Evolutionary conservation across 2,888 invertebrate species (phyloP).

Genomic region (Cabera pusaria): DNA sequence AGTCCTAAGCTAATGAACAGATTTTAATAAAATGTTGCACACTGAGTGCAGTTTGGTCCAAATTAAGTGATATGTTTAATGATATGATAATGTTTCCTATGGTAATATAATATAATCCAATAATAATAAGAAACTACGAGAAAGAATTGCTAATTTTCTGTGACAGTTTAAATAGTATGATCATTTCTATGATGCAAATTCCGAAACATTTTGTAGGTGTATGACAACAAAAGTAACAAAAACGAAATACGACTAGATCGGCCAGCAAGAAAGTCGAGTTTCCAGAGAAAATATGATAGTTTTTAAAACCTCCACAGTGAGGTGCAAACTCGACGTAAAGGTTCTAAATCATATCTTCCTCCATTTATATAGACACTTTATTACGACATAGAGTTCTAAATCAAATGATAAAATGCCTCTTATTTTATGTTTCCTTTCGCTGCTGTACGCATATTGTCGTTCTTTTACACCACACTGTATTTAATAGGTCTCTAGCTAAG

Average conservation of each 20-base stretch:
- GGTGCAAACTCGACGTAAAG: conserved; percentile 67
- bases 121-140: too few species aligned
- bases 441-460: conserved; percentile 69
- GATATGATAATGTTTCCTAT: too few species aligned
- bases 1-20: too few species aligned
- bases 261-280: conserved; percentile 18
- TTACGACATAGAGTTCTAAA: conserved; percentile 79
- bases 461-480: conserved; percentile 38
- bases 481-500: conserved; percentile 40
- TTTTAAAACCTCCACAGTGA: conserved; percentile 55
- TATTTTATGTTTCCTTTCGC: conserved; percentile 76
- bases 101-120: too few species aligned
- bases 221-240: conserved; percentile 1
- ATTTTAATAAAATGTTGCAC: too few species aligned
- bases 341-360: conserved; percentile 76
- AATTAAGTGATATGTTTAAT: too few species aligned
- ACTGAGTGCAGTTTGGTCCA: too few species aligned
- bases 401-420: conserved; percentile 82
- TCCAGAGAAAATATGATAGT: conserved; percentile 40
- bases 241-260: conserved; percentile 27
- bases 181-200: too few species aligned
- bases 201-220: not conserved
- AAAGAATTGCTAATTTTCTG: too few species aligned
- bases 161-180: too few species aligned
- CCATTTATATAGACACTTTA: conserved; percentile 82